Evolutionary conservation across 2,113 vertebrate species (phyloP).

Genomic region (Nanorana parkeri): DNA sequence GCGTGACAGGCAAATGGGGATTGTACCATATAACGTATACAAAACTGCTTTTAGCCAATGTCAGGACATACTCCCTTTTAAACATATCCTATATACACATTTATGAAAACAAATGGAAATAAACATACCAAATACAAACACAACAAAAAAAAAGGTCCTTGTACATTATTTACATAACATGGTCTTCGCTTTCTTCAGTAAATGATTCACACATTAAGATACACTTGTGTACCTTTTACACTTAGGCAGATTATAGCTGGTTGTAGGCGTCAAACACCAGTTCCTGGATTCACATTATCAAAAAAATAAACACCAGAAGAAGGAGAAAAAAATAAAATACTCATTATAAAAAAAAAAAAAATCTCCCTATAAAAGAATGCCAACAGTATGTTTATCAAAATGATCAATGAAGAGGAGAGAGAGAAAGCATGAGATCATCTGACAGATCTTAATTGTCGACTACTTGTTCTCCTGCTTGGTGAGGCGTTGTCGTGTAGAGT

Average conservation of each 20-base stretch:
- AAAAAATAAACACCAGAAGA: neutral
- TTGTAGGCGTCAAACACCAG: slow-evolving; percentile 41
- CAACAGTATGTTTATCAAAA: slow-evolving; percentile 12
- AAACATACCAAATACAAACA: slow-evolving; percentile 1
- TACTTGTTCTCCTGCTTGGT: neutral
- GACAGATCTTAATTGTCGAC: neutral
- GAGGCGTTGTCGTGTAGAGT: neutral
- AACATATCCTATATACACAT: slow-evolving; percentile 26
- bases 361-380: neutral
- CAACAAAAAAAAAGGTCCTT: neutral
- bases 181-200: neutral
- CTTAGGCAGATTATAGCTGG: slow-evolving; percentile 52
- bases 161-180: slow-evolving; percentile 15
- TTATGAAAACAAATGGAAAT: slow-evolving; percentile 9
- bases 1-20: neutral
- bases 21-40: neutral
- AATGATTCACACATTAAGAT: slow-evolving; percentile 18
- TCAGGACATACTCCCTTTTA: neutral
- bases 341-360: neutral
- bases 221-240: slow-evolving; percentile 24
- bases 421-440: neutral
- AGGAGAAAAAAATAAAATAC: neutral
- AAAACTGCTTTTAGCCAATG: neutral
- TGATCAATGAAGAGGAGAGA: neutral
- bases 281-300: slow-evolving; percentile 46